phyloP scores from a whole-genome alignment of 2,888 invertebrate genomes.

The Anticlea derivata region DNA sequence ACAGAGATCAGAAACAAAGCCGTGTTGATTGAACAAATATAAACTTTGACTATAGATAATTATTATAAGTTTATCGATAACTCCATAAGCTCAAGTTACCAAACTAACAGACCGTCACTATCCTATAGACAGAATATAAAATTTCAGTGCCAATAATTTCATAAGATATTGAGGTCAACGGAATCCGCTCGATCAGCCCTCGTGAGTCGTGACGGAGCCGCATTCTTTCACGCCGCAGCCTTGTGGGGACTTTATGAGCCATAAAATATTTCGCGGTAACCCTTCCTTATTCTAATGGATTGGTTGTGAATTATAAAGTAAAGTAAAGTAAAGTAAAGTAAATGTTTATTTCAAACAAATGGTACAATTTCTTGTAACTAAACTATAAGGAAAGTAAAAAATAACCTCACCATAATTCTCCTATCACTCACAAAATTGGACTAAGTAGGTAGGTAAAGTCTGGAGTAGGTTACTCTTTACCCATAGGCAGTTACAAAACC shows the following conservation, averaged over 20 bases:
- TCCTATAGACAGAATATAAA: constrained; percentile 32
- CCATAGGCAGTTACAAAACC: too few species aligned
- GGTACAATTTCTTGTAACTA: too few species aligned
- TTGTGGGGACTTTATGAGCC: constrained; percentile 27
- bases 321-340: too few species aligned
- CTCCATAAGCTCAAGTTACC: background rate
- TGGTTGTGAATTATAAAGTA: constrained; percentile 23
- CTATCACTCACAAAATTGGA: too few species aligned
- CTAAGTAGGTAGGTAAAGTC: too few species aligned
- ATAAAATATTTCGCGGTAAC: constrained; percentile 37
- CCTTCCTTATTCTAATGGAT: constrained; percentile 31
- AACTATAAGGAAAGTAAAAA: too few species aligned
- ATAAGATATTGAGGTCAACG: constrained; percentile 41
- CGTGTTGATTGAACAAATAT: background rate
- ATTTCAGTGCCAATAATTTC: constrained; percentile 40
- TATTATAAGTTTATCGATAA: constrained; percentile 5
- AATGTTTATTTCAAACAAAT: too few species aligned
- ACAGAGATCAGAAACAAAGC: too few species aligned
- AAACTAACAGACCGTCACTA: constrained; percentile 6
- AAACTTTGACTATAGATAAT: background rate
- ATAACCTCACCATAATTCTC: too few species aligned
- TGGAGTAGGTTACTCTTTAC: too few species aligned
- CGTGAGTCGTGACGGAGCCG: constrained; percentile 21
- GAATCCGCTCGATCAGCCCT: constrained; percentile 34
- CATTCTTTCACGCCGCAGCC: constrained; percentile 36